Base-by-base conservation (phyloP, 2,888 invertebrate species). In the Eremobia ochroleuca region DNA sequence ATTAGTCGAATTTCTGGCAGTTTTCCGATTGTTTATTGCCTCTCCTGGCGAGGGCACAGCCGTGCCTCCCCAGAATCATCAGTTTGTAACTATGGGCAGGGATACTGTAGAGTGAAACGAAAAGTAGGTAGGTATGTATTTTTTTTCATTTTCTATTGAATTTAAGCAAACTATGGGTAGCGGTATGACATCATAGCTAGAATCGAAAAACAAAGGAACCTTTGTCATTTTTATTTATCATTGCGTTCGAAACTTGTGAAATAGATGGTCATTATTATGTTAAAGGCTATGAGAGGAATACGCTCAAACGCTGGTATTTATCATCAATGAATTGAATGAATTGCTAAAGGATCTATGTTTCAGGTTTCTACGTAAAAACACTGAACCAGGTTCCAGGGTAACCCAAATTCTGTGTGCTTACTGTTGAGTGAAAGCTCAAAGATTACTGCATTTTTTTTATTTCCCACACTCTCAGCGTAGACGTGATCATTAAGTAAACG, bases 161-260 rank as follows among this genome's bases (percentile, higher is more conserved):
- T 85, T 81, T 62, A 34, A 70, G 72, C 59, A 70, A 82, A 81
- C 69, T 73, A 70, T 77, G 11, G n/a, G 31, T 52, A 81, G 65
- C 73, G 70, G 70, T 74, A 74, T 91, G 89, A 91, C 89, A 88
- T 87, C 90, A 90, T 76, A 81, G 59, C 81, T 81, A 82, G 68
- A 79, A 71, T 82, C 59, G 77, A 81, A 85, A 86, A 90, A 92
- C 91, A 92, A 92, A 89, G 89, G 74, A 87, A 84, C 84, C 81
- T 85, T 89, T 90, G 86, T 90, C 82, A 77, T 73, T 87, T 79
- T 82, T 79, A 85, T 81, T 87, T 79, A 82, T 85, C 76, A 73
- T 77, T 79, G 82, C 82, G 86, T 81, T 85, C 77, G 79, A 79
- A 84, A 75, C 72, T 65, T 79, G 78, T 77, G 79, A 81, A 79